These are phyloP conservation scores for Hippopotamyrus pictus DNA, from an alignment of 2,797 vertebrate species.

Conservation along the genomic window DNA sequence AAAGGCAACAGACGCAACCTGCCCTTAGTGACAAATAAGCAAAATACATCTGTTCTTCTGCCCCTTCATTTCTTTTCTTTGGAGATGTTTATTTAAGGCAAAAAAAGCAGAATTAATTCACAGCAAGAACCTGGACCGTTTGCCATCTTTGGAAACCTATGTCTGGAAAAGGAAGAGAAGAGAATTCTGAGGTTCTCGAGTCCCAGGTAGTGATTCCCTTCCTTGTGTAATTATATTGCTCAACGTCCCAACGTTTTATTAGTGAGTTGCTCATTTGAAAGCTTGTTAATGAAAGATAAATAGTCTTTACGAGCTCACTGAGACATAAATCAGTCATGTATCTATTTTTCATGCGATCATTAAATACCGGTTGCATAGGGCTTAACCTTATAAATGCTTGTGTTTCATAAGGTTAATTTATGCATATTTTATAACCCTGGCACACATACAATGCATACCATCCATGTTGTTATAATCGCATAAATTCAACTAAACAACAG, in stretches of 20 bases:
- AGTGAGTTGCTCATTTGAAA: neutral
- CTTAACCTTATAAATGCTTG: neutral
- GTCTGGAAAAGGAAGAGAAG: neutral
- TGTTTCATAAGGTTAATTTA: slow-evolving; percentile 5
- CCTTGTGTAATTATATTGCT: neutral
- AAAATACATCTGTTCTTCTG: neutral
- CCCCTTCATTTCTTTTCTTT: neutral
- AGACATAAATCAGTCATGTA: neutral
- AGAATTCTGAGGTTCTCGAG: neutral
- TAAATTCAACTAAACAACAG: neutral
- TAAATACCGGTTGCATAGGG: neutral
- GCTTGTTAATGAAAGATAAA: neutral
- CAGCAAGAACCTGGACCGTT: neutral
- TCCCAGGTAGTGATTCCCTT: neutral
- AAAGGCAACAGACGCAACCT: neutral
- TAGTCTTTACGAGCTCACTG: neutral
- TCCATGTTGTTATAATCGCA: neutral
- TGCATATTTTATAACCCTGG: neutral
- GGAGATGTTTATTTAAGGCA: neutral
- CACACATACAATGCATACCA: neutral
- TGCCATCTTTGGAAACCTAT: neutral
- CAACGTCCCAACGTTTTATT: neutral
- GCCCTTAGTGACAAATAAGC: neutral
- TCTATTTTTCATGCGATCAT: neutral
- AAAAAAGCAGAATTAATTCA: neutral